Evolutionary conservation across 2,113 vertebrate species (phyloP).

Genomic region (Mesocricetus auratus): DNA sequence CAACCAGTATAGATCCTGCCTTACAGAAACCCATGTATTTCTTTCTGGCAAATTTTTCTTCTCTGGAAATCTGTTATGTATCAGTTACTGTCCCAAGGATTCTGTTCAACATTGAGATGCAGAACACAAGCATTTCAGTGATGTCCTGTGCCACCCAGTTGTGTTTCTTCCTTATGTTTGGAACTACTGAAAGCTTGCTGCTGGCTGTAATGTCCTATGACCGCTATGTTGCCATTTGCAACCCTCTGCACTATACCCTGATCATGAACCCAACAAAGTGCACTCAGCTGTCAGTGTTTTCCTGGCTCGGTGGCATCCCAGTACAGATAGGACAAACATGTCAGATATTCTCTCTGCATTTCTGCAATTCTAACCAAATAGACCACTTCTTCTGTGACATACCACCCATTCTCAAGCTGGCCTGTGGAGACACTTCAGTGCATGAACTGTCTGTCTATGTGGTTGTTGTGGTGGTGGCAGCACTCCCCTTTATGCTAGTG

Average conservation of each 20-base stretch:
- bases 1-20: neutral
- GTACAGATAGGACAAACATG: slow-evolving; percentile 44
- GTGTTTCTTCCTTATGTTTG: slow-evolving; percentile 30
- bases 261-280: slow-evolving; percentile 46
- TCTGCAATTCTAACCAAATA: slow-evolving; percentile 58
- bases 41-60: slow-evolving; percentile 66
- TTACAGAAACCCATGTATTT: slow-evolving; percentile 66
- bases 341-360: slow-evolving; percentile 54
- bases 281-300: neutral
- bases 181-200: neutral
- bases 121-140: neutral
- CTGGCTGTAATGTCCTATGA: slow-evolving; percentile 47
- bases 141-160: slow-evolving; percentile 12
- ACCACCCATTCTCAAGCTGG: slow-evolving; percentile 53
- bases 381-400: slow-evolving; percentile 68
- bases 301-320: slow-evolving; percentile 2
- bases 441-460: slow-evolving; percentile 42
- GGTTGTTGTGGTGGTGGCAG: neutral
- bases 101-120: slow-evolving; percentile 17
- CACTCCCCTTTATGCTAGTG: slow-evolving; percentile 18
- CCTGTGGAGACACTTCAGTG: slow-evolving; percentile 61
- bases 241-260: slow-evolving; percentile 48
- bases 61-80: slow-evolving; percentile 57
- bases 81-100: slow-evolving; percentile 62
- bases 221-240: slow-evolving; percentile 47